Evolutionary conservation across 2,113 vertebrate genomes (phyloP).

Genomic region (Paramisgurnus dabryanus): DNA sequence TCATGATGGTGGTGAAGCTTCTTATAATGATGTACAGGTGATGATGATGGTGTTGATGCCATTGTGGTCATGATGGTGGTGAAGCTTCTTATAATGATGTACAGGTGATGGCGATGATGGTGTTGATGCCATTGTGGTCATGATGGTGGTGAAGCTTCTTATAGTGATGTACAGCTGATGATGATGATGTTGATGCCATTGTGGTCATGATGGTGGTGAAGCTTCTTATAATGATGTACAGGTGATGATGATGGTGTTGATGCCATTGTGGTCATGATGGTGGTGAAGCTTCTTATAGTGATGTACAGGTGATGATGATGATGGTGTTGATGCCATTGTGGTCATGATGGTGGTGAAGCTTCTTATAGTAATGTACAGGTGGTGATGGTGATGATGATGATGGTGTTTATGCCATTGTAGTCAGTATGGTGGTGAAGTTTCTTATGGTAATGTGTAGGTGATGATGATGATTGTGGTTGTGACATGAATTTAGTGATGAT

Average conservation of each 20-base stretch:
- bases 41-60: neutral
- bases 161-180: too few species aligned
- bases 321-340: neutral
- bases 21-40: too few species aligned
- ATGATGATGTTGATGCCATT: neutral
- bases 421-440: too few species aligned
- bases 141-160: neutral
- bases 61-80: neutral
- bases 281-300: neutral
- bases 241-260: neutral
- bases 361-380: too few species aligned
- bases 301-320: too few species aligned
- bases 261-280: neutral
- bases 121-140: neutral
- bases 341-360: neutral
- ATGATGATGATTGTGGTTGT: neutral
- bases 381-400: too few species aligned
- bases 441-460: too few species aligned
- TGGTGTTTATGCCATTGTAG: too few species aligned
- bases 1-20: too few species aligned
- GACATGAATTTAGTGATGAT: neutral
- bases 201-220: neutral
- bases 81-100: neutral
- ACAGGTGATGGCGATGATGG: neutral
- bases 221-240: neutral